Evolutionary conservation across 1,140 invertebrate species (phyloP).

Genomic region (Chionoecetes opilio): DNA sequence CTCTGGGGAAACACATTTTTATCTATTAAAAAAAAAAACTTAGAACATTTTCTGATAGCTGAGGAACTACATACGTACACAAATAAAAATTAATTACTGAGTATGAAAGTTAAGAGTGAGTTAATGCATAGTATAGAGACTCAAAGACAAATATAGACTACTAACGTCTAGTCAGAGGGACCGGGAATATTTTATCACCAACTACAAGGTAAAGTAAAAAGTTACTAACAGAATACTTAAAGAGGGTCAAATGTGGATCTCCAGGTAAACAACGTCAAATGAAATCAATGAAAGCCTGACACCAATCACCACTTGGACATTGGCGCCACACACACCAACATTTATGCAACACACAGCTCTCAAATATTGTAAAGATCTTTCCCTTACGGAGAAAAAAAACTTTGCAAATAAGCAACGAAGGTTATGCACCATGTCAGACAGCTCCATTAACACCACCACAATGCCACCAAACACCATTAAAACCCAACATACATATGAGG

Average conservation of each 20-base stretch:
- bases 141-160: neutral
- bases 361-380: too few species aligned
- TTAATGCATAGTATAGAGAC: neutral
- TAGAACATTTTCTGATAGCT: neutral
- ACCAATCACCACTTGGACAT: neutral
- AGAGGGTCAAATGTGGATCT: neutral
- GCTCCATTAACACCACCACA: too few species aligned
- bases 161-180: neutral
- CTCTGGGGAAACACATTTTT: neutral
- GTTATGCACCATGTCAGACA: too few species aligned
- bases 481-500: too few species aligned
- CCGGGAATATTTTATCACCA: neutral
- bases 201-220: neutral
- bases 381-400: too few species aligned
- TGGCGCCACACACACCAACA: neutral
- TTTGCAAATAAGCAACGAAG: too few species aligned
- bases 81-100: neutral
- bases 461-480: too few species aligned
- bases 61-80: neutral
- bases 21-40: neutral
- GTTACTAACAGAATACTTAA: neutral
- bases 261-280: neutral
- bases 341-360: too few species aligned
- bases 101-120: neutral
- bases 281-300: neutral